phyloP scores from a whole-genome alignment of 2,888 invertebrate genomes.

The Nomada lathburiana region DNA sequence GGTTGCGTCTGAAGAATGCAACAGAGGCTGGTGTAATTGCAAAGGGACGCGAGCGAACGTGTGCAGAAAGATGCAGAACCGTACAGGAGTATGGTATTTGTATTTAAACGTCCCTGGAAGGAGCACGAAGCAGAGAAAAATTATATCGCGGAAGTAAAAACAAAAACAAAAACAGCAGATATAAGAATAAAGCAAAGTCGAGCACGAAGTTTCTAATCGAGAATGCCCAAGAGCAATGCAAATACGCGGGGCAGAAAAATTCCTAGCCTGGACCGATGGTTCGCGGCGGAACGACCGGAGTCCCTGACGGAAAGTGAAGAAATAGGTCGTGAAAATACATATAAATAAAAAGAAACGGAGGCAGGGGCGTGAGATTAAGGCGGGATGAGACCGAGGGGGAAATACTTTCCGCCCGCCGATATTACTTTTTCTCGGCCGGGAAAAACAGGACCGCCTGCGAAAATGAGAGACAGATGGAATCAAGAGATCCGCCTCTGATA shows the following conservation, averaged over 20 bases:
- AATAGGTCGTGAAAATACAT: constrained; percentile 40
- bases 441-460: not conserved
- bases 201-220: constrained; percentile 28
- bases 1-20: not conserved
- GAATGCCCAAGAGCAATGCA: constrained; percentile 21
- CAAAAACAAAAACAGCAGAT: not conserved
- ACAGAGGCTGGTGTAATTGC: constrained; percentile 3
- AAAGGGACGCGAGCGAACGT: not conserved
- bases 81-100: not conserved
- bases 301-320: constrained; percentile 11
- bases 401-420: constrained; percentile 21
- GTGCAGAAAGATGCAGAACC: constrained; percentile 16
- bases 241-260: constrained; percentile 6
- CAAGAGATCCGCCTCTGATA: not conserved
- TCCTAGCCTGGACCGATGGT: not conserved
- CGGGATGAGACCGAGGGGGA: constrained; percentile 34
- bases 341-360: constrained; percentile 10
- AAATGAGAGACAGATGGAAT: constrained; percentile 4
- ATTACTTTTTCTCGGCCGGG: constrained; percentile 3
- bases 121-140: not conserved
- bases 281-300: not conserved
- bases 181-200: constrained; percentile 5
- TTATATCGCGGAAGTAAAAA: not conserved
- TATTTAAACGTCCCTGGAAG: not conserved
- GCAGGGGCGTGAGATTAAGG: constrained; percentile 21